Percentiles rank a stretch among this genome's conserved stretches.
These are phyloP conservation scores for Trichoplusia ni DNA, from an alignment of 1,140 invertebrate species.

Conservation along the genomic window DNA sequence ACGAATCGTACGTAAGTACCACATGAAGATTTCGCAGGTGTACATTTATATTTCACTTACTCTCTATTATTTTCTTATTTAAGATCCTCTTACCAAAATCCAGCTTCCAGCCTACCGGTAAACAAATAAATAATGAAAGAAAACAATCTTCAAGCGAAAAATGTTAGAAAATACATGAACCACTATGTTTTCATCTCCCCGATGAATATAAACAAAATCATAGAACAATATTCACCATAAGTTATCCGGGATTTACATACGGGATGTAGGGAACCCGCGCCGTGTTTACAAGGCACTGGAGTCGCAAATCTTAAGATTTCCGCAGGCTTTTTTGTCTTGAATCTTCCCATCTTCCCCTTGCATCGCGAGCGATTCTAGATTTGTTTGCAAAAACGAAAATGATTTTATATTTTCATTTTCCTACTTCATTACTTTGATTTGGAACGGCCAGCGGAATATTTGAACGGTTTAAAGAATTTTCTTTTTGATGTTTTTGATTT, in stretches of 20 bases:
- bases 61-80: no score
- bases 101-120: no score
- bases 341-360: conserved; percentile 17
- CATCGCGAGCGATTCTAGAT: conserved; percentile 20
- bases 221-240: conserved; percentile 15
- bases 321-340: conserved; percentile 11
- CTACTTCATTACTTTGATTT: conserved; percentile 31
- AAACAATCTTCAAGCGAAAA: not conserved
- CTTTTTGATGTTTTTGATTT: conserved; percentile 4
- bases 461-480: conserved; percentile 17
- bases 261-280: conserved; percentile 8
- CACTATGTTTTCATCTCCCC: not conserved
- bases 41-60: no score
- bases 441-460: conserved; percentile 1
- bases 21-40: no score
- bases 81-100: no score
- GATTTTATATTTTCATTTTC: conserved; percentile 33
- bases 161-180: not conserved
- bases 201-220: conserved; percentile 24
- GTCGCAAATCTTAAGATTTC: conserved; percentile 27
- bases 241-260: conserved; percentile 23
- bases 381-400: conserved; percentile 29
- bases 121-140: not conserved
- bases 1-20: no score
- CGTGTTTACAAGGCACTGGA: conserved; percentile 13